Conservation (phyloP, 2,113 vertebrate species). For the Copsychus sechellarum region DNA sequence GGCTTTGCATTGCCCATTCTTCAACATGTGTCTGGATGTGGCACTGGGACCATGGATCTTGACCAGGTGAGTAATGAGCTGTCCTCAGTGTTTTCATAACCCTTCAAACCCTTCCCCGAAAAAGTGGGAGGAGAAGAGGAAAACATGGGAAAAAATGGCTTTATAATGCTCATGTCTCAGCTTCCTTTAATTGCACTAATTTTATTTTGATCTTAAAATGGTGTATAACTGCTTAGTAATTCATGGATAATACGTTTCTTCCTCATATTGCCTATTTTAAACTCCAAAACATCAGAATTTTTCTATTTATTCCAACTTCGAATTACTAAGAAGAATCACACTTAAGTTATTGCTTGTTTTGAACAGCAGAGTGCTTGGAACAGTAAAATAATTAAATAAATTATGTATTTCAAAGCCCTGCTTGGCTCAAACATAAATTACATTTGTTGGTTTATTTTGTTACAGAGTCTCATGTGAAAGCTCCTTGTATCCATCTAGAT, state of each 20-base stretch:
- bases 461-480: background rate
- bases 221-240: background rate
- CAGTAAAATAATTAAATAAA: background rate
- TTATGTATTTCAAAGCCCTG: background rate
- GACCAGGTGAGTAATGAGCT: background rate
- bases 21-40: accelerated
- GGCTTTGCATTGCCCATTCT: background rate
- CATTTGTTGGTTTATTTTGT: background rate
- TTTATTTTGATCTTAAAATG: background rate
- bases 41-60: background rate
- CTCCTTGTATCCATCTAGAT: background rate
- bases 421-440: background rate
- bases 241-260: background rate
- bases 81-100: background rate
- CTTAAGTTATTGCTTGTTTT: slow-evolving; percentile 2
- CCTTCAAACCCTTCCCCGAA: background rate
- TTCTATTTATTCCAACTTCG: background rate
- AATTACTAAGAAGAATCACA: background rate
- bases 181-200: background rate
- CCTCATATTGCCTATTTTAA: background rate
- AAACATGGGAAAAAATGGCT: background rate
- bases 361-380: background rate
- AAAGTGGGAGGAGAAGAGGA: accelerated
- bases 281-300: background rate
- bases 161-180: background rate